A percentile compares a stretch with the other conserved stretches of the same genome.
Conservation (phyloP, 37 sponge, comb jelly and placozoan species). For the Oscarella lobularis region DNA sequence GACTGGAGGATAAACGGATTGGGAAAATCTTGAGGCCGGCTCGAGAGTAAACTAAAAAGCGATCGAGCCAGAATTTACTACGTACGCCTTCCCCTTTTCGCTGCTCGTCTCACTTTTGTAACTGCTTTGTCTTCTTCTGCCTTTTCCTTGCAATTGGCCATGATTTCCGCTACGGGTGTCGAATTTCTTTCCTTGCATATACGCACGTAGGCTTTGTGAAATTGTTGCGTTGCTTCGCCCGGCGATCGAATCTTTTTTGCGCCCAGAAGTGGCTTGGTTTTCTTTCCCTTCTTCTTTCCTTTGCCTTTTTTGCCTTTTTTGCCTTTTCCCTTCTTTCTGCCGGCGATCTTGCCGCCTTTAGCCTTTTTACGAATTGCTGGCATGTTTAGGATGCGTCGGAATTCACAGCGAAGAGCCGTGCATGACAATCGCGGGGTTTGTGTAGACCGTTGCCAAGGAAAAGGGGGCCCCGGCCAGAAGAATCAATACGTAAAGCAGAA, state of each 20-base stretch:
- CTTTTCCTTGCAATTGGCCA: not conserved
- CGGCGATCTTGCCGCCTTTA: not conserved
- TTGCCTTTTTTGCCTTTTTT: not conserved
- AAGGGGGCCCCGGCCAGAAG: no score
- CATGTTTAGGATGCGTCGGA: no score
- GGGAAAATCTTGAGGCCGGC: not conserved
- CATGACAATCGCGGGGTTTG: no score
- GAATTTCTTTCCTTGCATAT: not conserved
- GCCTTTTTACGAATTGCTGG: no score
- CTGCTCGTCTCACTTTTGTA: not conserved
- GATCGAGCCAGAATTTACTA: not conserved
- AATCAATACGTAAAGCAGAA: no score
- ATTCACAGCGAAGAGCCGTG: no score
- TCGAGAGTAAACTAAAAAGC: not conserved
- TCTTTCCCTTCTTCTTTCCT: not conserved
- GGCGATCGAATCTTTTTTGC: not conserved
- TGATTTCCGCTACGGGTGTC: not conserved
- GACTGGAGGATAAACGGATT: not conserved
- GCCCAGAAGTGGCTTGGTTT: not conserved
- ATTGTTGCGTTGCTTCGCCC: not conserved
- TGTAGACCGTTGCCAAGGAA: no score
- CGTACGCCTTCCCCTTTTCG: no score
- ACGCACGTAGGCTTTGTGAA: not conserved
- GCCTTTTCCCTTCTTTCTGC: not conserved
- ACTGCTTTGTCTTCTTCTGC: not conserved